Conservation (phyloP, 2,797 vertebrate genomes). For the Chaetophractus vellerosus region DNA sequence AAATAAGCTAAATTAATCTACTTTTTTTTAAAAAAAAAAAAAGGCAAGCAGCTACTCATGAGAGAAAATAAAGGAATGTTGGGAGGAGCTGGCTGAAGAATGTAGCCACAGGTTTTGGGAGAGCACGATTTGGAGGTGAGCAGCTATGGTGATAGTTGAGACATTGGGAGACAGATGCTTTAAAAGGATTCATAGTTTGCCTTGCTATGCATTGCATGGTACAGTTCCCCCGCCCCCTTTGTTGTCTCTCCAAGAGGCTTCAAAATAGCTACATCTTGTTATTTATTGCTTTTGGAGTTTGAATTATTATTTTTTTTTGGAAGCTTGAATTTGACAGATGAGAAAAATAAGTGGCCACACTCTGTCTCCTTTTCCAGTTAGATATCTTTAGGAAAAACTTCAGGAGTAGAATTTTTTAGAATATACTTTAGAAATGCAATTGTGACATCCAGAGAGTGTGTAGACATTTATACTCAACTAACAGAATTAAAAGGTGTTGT, state of each 20-base stretch:
- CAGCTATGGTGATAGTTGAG: background rate
- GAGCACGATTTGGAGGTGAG: background rate
- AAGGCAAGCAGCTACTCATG: background rate
- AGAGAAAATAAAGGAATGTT: background rate
- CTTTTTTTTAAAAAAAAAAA: background rate
- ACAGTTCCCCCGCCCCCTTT: too few species aligned
- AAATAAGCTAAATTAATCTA: background rate
- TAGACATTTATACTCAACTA: background rate
- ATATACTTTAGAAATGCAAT: background rate
- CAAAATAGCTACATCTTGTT: background rate
- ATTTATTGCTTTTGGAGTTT: background rate
- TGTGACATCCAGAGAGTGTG: constrained; percentile 3
- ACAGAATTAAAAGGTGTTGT: background rate
- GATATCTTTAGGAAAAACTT: background rate
- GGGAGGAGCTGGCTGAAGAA: background rate
- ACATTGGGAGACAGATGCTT: too few species aligned
- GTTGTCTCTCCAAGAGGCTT: background rate
- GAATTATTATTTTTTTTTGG: constrained; percentile 54
- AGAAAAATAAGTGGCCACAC: background rate
- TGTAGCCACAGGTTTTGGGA: background rate
- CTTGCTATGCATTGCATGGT: fast-evolving
- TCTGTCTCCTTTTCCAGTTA: background rate
- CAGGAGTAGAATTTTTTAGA: background rate
- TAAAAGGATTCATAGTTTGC: background rate
- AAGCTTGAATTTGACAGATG: constrained; percentile 58